These are phyloP conservation scores for Rissa tridactyla DNA, from an alignment of 2,113 vertebrate genomes.

Conservation along the genomic window DNA sequence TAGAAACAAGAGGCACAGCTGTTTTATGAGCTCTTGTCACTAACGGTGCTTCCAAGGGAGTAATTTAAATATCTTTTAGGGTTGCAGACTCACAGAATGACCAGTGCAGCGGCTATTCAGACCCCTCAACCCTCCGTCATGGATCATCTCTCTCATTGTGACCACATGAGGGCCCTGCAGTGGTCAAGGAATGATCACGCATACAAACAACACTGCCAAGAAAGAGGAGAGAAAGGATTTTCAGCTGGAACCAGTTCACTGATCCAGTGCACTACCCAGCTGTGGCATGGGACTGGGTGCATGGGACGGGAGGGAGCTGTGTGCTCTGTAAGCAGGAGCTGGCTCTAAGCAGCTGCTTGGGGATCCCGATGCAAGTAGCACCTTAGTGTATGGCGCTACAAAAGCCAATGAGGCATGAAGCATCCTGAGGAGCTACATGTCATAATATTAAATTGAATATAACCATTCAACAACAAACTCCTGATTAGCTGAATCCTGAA, in stretches of 20 bases:
- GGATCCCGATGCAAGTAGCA: neutral
- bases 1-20: neutral
- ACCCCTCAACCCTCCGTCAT: neutral
- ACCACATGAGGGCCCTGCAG: neutral
- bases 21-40: neutral
- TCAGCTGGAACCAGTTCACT: neutral
- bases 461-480: neutral
- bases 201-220: neutral
- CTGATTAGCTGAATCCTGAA: neutral
- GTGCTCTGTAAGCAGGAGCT: neutral
- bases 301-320: neutral
- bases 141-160: neutral
- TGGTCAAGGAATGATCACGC: neutral
- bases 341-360: neutral
- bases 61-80: neutral
- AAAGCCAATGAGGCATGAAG: neutral
- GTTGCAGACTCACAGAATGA: neutral
- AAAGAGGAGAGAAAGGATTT: neutral
- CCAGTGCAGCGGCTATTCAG: neutral
- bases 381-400: neutral
- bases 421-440: neutral
- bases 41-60: neutral
- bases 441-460: neutral
- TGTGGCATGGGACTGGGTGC: neutral
- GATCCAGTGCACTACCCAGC: neutral